phyloP scores from a whole-genome alignment of 2,888 invertebrate species.

The Mimachlamys varia region DNA sequence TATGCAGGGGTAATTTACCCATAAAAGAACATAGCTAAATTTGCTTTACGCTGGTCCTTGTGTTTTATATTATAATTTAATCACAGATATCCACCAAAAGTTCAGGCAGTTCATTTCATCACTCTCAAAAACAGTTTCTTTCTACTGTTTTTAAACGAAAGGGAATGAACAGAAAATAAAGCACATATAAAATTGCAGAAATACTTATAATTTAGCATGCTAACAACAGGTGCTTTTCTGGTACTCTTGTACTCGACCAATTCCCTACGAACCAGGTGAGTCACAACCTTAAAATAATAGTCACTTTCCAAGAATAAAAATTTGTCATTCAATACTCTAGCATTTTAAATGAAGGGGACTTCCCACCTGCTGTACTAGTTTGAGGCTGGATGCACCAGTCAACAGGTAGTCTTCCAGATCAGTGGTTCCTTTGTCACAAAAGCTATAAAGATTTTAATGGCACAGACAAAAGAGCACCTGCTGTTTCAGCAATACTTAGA shows the following conservation, averaged over 20 bases:
- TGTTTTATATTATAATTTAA: not conserved
- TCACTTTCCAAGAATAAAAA: not conserved
- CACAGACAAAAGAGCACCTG: slow-evolving; percentile 17
- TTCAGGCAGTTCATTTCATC: not conserved
- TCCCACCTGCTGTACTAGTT: not conserved
- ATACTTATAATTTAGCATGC: not conserved
- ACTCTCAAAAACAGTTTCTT: not conserved
- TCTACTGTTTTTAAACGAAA: not conserved
- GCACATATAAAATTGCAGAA: not conserved
- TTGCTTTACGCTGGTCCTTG: too few species aligned
- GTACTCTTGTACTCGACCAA: too few species aligned
- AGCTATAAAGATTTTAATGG: slow-evolving; percentile 37
- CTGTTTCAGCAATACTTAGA: not conserved
- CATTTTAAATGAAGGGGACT: too few species aligned
- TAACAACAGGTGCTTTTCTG: not conserved
- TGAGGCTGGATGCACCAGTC: not conserved
- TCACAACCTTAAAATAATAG: not conserved
- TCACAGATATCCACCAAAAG: not conserved
- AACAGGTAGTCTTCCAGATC: not conserved
- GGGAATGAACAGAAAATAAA: not conserved
- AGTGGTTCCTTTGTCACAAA: too few species aligned
- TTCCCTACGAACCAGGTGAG: too few species aligned
- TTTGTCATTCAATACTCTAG: not conserved
- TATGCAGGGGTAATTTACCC: too few species aligned
- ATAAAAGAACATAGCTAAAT: too few species aligned